Evolutionary conservation across 2,113 vertebrate genomes (phyloP).

Genomic region (Trichechus manatus): DNA sequence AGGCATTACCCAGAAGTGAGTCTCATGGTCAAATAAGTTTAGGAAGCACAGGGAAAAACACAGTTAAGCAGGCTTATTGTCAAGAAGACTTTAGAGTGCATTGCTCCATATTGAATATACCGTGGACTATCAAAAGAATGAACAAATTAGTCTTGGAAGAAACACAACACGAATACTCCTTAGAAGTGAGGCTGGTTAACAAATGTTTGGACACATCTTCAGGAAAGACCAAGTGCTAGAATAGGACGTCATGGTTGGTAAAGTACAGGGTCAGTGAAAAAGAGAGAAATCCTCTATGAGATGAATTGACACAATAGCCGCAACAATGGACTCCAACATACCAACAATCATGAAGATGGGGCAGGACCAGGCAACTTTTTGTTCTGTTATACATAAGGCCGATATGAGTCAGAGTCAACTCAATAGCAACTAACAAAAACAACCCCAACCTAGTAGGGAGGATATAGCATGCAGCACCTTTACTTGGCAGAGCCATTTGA

Average conservation of each 20-base stretch:
- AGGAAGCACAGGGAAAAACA: background rate
- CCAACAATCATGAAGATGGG: background rate
- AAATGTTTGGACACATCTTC: background rate
- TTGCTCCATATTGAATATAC: background rate
- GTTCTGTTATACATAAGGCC: too few species aligned
- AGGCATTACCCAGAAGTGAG: background rate
- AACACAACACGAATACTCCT: background rate
- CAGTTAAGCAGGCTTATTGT: background rate
- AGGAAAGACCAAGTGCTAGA: background rate
- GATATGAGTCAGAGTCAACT: background rate
- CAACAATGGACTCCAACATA: background rate
- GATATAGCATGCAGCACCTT: background rate
- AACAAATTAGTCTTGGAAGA: background rate
- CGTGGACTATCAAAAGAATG: background rate
- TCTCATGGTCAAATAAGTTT: background rate
- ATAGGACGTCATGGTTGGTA: background rate
- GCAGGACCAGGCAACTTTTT: background rate
- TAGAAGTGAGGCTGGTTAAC: background rate
- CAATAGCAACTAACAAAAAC: background rate
- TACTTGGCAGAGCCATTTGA: background rate
- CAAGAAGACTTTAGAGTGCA: background rate
- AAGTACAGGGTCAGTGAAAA: background rate
- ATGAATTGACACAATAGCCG: background rate
- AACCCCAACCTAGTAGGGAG: background rate
- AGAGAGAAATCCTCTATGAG: background rate